Evolutionary conservation across 2,797 vertebrate genomes (phyloP).

Genomic region (Pipistrellus nathusii): DNA sequence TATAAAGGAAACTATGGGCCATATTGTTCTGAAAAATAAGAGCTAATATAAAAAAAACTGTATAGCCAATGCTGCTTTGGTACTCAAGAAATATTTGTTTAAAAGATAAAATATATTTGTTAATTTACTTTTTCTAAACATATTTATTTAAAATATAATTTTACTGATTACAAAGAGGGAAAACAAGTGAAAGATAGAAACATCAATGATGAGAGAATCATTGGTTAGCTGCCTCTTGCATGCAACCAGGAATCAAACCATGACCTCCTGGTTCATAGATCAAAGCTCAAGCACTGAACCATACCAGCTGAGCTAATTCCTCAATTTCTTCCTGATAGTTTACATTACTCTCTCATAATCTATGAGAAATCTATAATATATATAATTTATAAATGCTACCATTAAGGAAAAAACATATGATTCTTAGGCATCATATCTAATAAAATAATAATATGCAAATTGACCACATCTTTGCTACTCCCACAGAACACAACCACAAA

Average conservation of each 20-base stretch:
- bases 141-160: no score
- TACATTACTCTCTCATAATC: constrained; percentile 2
- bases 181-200: no score
- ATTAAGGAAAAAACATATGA: not conserved
- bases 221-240: no score
- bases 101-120: not conserved
- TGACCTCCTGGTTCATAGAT: no score
- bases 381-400: not conserved
- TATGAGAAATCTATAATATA: not conserved
- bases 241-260: no score
- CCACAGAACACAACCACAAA: no score
- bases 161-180: no score
- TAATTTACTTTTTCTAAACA: no score
- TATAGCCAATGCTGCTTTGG: not conserved
- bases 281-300: no score
- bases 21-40: not conserved
- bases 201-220: no score
- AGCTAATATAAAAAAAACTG: not conserved
- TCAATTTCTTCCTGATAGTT: not conserved
- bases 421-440: not conserved
- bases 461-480: no score
- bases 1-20: not conserved
- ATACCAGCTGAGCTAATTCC: not conserved
- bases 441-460: no score
- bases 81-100: not conserved